Evolutionary conservation across 1,140 invertebrate species (phyloP).

Genomic region (Plectrocnemia conspersa): DNA sequence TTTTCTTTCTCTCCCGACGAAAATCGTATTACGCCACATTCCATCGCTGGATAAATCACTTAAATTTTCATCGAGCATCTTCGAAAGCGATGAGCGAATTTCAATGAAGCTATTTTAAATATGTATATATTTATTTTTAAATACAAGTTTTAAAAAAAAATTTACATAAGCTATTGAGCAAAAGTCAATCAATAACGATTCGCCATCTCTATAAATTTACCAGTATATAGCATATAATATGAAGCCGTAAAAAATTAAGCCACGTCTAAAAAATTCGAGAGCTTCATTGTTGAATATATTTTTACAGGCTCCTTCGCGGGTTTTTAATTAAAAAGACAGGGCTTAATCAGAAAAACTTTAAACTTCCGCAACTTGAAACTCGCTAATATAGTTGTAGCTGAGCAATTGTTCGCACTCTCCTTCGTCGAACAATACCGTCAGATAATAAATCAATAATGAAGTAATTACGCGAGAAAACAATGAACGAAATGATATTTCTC

Average conservation of each 20-base stretch:
- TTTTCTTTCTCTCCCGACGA: conserved; percentile 22
- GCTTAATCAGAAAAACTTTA: too few relatives aligned
- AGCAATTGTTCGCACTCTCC: background rate
- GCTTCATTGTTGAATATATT: too few relatives aligned
- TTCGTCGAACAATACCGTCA: background rate
- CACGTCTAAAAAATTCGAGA: too few relatives aligned
- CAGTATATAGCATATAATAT: too few relatives aligned
- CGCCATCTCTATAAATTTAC: too few relatives aligned
- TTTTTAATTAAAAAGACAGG: too few relatives aligned
- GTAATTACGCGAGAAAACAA: conserved; percentile 14
- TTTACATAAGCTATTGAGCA: background rate
- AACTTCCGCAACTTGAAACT: too few relatives aligned
- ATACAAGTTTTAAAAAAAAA: background rate
- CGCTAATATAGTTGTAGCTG: background rate
- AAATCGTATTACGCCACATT: conserved; percentile 33
- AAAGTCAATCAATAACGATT: background rate
- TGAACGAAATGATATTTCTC: too few relatives aligned
- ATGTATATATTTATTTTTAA: background rate
- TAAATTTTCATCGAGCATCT: conserved; percentile 33
- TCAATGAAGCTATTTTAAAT: too few relatives aligned
- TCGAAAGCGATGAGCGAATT: too few relatives aligned
- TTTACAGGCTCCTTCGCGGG: too few relatives aligned
- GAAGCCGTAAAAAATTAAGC: too few relatives aligned
- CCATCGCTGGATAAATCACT: conserved; percentile 34
- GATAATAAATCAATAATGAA: conserved; percentile 13